Evolutionary conservation across 2,888 invertebrate species (phyloP).

Genomic region (Diabrotica balteata): DNA sequence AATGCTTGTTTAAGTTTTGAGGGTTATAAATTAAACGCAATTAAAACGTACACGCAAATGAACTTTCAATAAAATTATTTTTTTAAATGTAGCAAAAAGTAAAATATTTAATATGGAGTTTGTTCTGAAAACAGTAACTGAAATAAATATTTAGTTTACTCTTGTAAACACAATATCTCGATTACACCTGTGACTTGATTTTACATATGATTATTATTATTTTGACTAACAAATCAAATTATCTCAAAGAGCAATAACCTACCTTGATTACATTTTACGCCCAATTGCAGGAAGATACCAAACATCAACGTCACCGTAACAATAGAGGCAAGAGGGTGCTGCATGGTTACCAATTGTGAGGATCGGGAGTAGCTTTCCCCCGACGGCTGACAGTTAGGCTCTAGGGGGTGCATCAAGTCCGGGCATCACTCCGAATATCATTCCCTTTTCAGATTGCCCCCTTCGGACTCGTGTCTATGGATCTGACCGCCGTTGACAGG

Average conservation of each 20-base stretch:
- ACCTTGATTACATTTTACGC: slow-evolving; percentile 23
- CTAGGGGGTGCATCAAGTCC: slow-evolving; percentile 3
- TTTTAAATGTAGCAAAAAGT: too few relatives aligned
- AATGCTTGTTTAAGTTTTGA: too few relatives aligned
- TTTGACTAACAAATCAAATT: too few relatives aligned
- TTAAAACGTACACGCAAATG: too few relatives aligned
- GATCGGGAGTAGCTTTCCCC: slow-evolving; percentile 6
- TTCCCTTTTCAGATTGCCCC: not conserved
- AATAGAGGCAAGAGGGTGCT: slow-evolving; percentile 7
- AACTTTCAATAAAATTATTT: too few relatives aligned
- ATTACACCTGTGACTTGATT: too few relatives aligned
- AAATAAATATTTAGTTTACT: too few relatives aligned
- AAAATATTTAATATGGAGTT: too few relatives aligned
- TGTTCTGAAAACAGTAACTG: too few relatives aligned
- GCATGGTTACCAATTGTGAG: slow-evolving; percentile 5
- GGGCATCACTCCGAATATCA: slow-evolving; percentile 6
- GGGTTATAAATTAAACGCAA: too few relatives aligned
- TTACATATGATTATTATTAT: too few relatives aligned
- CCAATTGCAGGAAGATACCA: not conserved
- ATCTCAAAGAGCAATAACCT: not conserved
- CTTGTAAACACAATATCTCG: too few relatives aligned
- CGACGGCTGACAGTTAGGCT: slow-evolving; percentile 14
- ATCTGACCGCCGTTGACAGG: slow-evolving; percentile 2
- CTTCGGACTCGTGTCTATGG: not conserved
- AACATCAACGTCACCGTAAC: not conserved